Base-by-base conservation (phyloP, 2,888 invertebrate species). In the Dolichomitus sp. region DNA sequence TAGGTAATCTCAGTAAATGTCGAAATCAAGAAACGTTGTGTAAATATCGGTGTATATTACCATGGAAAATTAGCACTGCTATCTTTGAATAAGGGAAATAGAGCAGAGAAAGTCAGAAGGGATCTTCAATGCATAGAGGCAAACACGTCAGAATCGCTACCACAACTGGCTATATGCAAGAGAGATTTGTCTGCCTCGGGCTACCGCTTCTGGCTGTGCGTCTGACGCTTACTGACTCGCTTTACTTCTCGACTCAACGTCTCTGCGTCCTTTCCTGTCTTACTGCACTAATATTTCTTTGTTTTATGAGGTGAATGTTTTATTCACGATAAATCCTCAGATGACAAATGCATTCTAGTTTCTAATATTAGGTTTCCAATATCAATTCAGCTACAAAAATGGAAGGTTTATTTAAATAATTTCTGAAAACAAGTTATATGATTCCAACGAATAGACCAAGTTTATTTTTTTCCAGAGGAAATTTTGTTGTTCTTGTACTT, bases 141-240 rank as follows among this genome's bases (percentile, higher is more conserved):
- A 52, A 68, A 52, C 19, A 37, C 37, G 37, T 52, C 19, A 40
- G 52, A 52, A 68, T 52, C 68, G 19, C 17, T 17, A 52, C 37
- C 17, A 19, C 19, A 6, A 52, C 68, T 37, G 12, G 14, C 17
- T 33, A 14, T 19, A 37, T 68, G 27, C 68, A 37, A 19, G 23
- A 52, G 52, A 9, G 23, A 14, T 52, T 52, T 37, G 52, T 33
- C 37, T 23, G 50, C 50, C 48, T 50, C 66, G 12, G 50, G 66
- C 11, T 33, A 68, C 33, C 17, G 30, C 50, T 68, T 50, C 33
- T 11, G 33, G 17, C n/a, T 2, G n/a, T n/a, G 12, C 42, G 70
- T 45, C 70, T 70, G 57, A 42, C 57, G 9, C n/a, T 30, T 40
- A 54, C 40, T n/a, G 69, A 54, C 70, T 70, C 30, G 27, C 57